Base-by-base conservation (phyloP, 2,113 vertebrate species). In the Edolisoma coerulescens region DNA sequence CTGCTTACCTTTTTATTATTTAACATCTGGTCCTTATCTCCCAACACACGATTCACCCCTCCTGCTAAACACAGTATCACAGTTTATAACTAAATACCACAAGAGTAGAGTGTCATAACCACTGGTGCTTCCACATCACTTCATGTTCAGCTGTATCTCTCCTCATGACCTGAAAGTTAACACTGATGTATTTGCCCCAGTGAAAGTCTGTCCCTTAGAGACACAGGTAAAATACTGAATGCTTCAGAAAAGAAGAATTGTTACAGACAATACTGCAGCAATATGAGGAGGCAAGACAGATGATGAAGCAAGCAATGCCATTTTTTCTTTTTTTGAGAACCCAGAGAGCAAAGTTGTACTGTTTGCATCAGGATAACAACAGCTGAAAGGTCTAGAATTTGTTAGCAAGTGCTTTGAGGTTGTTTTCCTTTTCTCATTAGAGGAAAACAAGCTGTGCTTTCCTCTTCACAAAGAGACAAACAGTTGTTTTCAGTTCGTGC, bases 401-500 rank as follows among this genome's bases (percentile, higher is more conserved):
- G 11, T 56, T 54, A 69, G 6, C 23, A 80, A 83, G 19, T 30
- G 44, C 17, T 86, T 50, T 35, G 24, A 7, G 10, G 3, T 50
- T 74, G 21, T 65, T 89, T 78, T 68, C 16, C 7, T 92, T 70
- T 90, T 13, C n/a, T 60, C 14, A 22, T 63, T 35, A 41, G 21
- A 76, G 11, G 18, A 50, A 86, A 89, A 69, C 4, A 30, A 78
- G 30, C 23, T n/a, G 27, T 24, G 44, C 7, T 59, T 73, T 75
- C 56, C 52, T 63, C 22, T 52, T 28, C 4, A 9, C 73, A 41
- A 67, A 93, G 6, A 20, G 13, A 76, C 37, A 68, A 82, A 50
- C 16, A 56, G 41, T 33, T 9, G 11, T 22, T 65, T 67, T 28
- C 35, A 47, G 47, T 41, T 13, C 0, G 0, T 39, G 42, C 3